Evolutionary conservation across 2,888 invertebrate genomes (phyloP), one percentile per base, ranked within the genome.

Genomic region (Clivina fossor): DNA sequence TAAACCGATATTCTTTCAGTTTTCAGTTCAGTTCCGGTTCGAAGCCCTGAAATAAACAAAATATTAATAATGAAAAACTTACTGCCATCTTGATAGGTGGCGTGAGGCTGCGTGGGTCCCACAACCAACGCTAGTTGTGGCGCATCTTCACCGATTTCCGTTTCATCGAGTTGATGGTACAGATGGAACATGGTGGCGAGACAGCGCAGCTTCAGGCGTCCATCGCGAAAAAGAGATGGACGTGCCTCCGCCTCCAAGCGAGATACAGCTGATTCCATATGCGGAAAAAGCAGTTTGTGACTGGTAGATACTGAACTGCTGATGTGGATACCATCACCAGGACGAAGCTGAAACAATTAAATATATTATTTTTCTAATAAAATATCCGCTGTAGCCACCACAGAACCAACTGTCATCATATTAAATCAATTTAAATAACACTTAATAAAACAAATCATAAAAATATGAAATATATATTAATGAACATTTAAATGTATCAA

Each of bases 81-180:
- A 51, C 51, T 43, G 41, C 51, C 51, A n/a, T 51, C 51, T 33
- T 51, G 51, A 35, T 43, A 51, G n/a, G 41, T 33, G 24, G 32
- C n/a, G 11, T 51, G 51, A 7, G 51, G 51, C 20, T 51, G 51
- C 28, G 54, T 54, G 33, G 70, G 69, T 40, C 69, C 69, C 68
- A 72, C 71, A 46, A 73, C 69, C 20, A 71, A 67, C 13, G 71
- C 71, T 19, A 72, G 61, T 48, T 68, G 66, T 3, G 73, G 73
- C 24, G 71, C 65, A 51, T 72, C 71, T 56, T 72, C 71, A 51
- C 66, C 67, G 33, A 73, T 62, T 57, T 71, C 71, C 32, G 65
- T 64, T 59, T 71, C 71, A 57, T 68, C 66, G 20, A 66, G 63
- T 50, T 66, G 61, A 55, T 64, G 63, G 63, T 73, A 73, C 55